These are phyloP conservation scores for Opisthograptis luteolata DNA, from an alignment of 2,888 invertebrate genomes.

Conservation along the genomic window DNA sequence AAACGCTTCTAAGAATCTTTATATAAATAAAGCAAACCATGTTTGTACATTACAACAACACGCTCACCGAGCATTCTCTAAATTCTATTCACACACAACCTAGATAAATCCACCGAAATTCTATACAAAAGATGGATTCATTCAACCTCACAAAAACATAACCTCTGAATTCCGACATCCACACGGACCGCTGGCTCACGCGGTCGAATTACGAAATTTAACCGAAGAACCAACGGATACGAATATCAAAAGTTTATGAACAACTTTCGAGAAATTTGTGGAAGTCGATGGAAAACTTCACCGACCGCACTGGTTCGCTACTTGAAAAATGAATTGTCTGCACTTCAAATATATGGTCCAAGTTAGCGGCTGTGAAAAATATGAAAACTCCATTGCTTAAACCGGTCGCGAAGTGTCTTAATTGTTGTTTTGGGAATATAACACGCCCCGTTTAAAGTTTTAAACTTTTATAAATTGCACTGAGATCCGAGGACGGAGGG, in stretches of 20 bases:
- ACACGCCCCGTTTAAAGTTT: slow-evolving; percentile 11
- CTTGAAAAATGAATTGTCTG: slow-evolving; percentile 83
- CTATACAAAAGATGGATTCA: slow-evolving; percentile 26
- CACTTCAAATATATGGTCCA: slow-evolving; percentile 75
- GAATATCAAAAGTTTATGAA: slow-evolving; percentile 72
- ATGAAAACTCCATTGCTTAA: slow-evolving; percentile 54
- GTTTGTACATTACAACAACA: neutral
- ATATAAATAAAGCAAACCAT: neutral
- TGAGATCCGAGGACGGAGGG: neutral
- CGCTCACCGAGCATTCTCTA: slow-evolving; percentile 1
- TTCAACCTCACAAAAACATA: slow-evolving; percentile 24
- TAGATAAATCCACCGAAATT: slow-evolving; percentile 19
- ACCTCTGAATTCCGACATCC: slow-evolving; percentile 38
- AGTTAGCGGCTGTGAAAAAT: slow-evolving; percentile 63
- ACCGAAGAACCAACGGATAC: slow-evolving; percentile 62
- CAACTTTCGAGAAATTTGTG: slow-evolving; percentile 57
- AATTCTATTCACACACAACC: neutral
- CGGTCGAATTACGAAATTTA: slow-evolving; percentile 68
- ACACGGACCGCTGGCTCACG: slow-evolving; percentile 46
- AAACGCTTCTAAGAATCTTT: too few species aligned
- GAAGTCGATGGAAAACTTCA: slow-evolving; percentile 59
- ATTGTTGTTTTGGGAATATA: slow-evolving; percentile 18
- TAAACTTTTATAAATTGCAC: slow-evolving; percentile 10
- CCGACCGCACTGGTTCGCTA: slow-evolving; percentile 56
- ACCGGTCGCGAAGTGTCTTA: slow-evolving; percentile 10